Conservation (phyloP, 2,797 vertebrate species). For the Urosaurus nigricauda region DNA sequence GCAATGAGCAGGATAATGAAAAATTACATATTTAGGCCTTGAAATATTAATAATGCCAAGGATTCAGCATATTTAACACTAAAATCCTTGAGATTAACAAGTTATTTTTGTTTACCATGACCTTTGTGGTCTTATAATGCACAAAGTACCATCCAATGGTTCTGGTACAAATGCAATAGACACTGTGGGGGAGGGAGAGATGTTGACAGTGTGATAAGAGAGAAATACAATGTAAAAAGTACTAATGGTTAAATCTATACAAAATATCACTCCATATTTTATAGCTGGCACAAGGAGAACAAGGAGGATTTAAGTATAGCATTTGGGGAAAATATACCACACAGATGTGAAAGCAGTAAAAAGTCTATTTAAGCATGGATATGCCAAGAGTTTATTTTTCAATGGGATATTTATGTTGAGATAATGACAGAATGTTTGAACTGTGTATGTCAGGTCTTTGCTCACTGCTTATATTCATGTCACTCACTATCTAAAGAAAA, state of each 20-base stretch:
- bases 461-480: constrained; percentile 71
- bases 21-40: no score
- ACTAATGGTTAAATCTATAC: constrained; percentile 16
- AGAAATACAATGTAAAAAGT: not conserved
- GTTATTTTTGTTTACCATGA: no score
- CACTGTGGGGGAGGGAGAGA: no score
- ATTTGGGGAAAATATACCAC: constrained; percentile 51
- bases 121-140: no score
- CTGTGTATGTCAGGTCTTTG: constrained; percentile 64
- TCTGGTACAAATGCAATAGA: no score
- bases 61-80: not conserved
- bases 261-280: constrained; percentile 42
- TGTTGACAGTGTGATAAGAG: no score
- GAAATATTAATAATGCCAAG: not conserved
- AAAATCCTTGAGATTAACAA: no score
- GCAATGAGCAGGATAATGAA: constrained; percentile 50
- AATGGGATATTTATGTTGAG: constrained; percentile 57
- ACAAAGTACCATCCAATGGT: no score
- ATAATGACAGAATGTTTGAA: constrained; percentile 75
- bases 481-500: constrained; percentile 75
- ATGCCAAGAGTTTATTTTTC: constrained; percentile 71
- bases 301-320: constrained; percentile 18
- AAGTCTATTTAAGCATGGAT: constrained; percentile 56
- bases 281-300: constrained; percentile 55
- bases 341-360: constrained; percentile 60